Evolutionary conservation across 1,140 invertebrate species (phyloP).

Genomic region (Phthorimaea operculella): DNA sequence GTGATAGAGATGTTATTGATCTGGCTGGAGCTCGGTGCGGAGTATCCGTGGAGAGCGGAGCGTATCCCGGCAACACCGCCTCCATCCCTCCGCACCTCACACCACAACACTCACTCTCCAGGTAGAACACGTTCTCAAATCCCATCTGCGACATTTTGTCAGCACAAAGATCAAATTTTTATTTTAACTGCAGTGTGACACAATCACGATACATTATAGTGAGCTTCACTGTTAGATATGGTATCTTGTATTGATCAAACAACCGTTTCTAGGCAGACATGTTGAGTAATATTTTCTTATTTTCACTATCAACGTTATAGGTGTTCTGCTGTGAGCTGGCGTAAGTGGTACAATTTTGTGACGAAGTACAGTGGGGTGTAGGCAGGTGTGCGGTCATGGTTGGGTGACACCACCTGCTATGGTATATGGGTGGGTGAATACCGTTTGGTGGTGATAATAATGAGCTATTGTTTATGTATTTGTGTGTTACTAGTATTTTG

Average conservation of each 20-base stretch:
- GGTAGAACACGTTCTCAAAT: constrained; percentile 68
- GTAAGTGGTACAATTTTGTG: constrained; percentile 17
- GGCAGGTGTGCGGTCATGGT: constrained; percentile 55
- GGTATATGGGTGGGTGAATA: constrained; percentile 43
- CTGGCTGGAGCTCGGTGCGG: constrained; percentile 41
- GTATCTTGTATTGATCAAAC: constrained; percentile 56
- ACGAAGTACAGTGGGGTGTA: constrained; percentile 25
- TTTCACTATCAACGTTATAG: constrained; percentile 26
- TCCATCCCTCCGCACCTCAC: constrained; percentile 40
- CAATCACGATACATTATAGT: constrained; percentile 37
- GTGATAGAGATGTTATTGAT: constrained; percentile 63
- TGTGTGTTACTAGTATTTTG: neutral
- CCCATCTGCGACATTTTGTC: constrained; percentile 61
- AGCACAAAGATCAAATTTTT: constrained; percentile 17
- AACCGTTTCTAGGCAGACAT: constrained; percentile 40
- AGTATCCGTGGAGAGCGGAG: constrained; percentile 40
- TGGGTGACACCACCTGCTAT: constrained; percentile 49
- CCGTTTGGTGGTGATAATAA: constrained; percentile 1
- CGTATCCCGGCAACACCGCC: constrained; percentile 60
- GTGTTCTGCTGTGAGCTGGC: constrained; percentile 22
- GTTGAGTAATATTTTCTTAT: constrained; percentile 28
- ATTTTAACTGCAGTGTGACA: constrained; percentile 21
- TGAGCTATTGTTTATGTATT: constrained; percentile 1
- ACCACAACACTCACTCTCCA: constrained; percentile 62
- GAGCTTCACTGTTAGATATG: constrained; percentile 26